phyloP scores from a whole-genome alignment of 2,797 vertebrate species.

The Darevskia mixta region DNA sequence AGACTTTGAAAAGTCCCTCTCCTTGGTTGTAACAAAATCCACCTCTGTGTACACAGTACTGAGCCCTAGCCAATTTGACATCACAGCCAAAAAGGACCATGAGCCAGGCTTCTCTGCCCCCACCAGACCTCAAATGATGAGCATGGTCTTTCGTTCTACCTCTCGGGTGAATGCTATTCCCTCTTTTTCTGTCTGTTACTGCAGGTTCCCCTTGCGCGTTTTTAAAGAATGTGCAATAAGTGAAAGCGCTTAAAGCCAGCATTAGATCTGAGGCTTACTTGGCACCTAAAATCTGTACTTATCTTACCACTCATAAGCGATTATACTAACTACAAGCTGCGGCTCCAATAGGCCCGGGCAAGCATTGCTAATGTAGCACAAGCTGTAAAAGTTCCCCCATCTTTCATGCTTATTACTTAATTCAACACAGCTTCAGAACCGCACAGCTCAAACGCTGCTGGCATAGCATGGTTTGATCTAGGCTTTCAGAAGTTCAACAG shows the following conservation, averaged over 20 bases:
- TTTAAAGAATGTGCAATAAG: not conserved
- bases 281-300: not conserved
- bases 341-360: not conserved
- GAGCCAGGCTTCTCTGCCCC: not conserved
- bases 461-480: not conserved
- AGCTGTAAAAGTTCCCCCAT: not conserved
- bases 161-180: not conserved
- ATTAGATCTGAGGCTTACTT: not conserved
- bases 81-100: not conserved
- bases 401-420: slow-evolving; percentile 5
- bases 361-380: not conserved
- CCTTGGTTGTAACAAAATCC: too few species aligned
- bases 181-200: not conserved
- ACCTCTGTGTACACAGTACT: not conserved
- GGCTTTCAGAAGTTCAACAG: slow-evolving; percentile 27
- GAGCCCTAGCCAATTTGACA: not conserved
- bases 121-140: not conserved
- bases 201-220: not conserved
- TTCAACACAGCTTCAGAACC: not conserved
- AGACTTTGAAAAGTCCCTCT: too few species aligned
- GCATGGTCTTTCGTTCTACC: not conserved
- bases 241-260: not conserved
- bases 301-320: not conserved
- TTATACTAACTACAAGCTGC: not conserved
- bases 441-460: slow-evolving; percentile 16